Base-by-base conservation (phyloP, 2,113 vertebrate species). In the Thinocorus orbignyianus region DNA sequence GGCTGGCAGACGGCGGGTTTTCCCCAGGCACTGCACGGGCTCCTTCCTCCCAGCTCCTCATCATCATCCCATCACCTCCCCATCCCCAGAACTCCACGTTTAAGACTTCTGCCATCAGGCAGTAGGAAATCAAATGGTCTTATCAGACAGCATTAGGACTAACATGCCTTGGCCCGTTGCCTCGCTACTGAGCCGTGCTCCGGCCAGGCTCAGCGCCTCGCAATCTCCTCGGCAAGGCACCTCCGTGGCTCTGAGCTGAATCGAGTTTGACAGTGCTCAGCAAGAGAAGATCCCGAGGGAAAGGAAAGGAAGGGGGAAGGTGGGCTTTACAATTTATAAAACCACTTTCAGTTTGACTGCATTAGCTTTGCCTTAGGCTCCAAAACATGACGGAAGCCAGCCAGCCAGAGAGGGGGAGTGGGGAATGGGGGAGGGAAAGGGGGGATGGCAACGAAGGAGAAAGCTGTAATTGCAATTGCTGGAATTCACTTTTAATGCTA, bases 401-500 rank as follows among this genome's bases (percentile, higher is more conserved):
- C 69, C 66, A 54, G 87, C 3, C 28, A 69, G 71, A 88, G 66
- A 64, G n/a, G 70, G 70, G 73, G 61, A 80, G 49, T 13, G 18
- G 54, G 55, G 62, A 81, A 30, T 0, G 55, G 26, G 28, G 61
- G 48, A 33, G 49, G 62, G 52, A 44, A 48, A 37, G 81, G 62
- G 82, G 66, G n/a, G 44, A 92, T 19, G 71, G 90, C 76, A 90
- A 52, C 2, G 52, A 82, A 95, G 86, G 94, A 92, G 95, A 96
- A 94, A 95, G 96, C 93, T 94, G 95, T 96, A 97, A 97, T 97
- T 97, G 95, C 97, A 96, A 85, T 97, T 97, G 96, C 94, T 97
- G 97, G 96, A 97, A 97, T 95, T 96, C 95, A 82, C 96, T 97
- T 95, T 94, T 96, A 96, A 97, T 90, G 96, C 95, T 88, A 60